These are phyloP conservation scores for Peromyscus attwateri DNA, from an alignment of 2,797 vertebrate genomes.

Conservation along the genomic window DNA sequence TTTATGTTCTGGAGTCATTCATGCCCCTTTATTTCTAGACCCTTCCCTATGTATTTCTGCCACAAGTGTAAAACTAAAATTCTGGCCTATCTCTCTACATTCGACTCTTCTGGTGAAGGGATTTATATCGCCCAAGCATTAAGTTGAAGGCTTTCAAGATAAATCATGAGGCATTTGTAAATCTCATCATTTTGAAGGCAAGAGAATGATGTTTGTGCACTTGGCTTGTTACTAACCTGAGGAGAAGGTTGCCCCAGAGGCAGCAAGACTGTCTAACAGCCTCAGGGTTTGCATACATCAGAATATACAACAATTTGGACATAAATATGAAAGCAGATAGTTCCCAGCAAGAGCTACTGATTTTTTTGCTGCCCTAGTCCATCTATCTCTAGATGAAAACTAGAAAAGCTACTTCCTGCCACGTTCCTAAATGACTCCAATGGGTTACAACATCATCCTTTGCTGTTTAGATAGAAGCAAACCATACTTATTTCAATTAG, in stretches of 20 bases:
- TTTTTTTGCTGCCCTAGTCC: conserved; percentile 31
- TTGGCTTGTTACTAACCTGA: conserved; percentile 68
- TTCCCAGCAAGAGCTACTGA: conserved; percentile 47
- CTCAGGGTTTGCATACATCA: conserved; percentile 37
- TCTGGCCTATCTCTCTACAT: conserved; percentile 68
- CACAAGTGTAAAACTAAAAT: conserved; percentile 76
- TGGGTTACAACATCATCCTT: conserved; percentile 36
- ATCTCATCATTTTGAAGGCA: conserved; percentile 74
- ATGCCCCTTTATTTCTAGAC: conserved; percentile 77
- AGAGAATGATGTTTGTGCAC: conserved; percentile 37
- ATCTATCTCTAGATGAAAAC: conserved; percentile 21
- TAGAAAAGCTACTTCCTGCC: conserved; percentile 55
- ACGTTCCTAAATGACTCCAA: conserved; percentile 34
- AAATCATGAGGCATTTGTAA: conserved; percentile 79
- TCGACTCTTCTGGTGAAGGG: conserved; percentile 71
- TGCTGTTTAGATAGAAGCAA: conserved; percentile 56
- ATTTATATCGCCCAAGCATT: conserved; percentile 78
- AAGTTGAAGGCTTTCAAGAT: conserved; percentile 78
- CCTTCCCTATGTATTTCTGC: conserved; percentile 69
- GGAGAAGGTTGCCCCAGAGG: conserved; percentile 62
- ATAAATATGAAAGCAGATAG: conserved; percentile 32
- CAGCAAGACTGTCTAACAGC: conserved; percentile 42
- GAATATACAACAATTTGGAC: conserved; percentile 39
- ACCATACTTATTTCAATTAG: conserved; percentile 57
- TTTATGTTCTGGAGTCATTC: conserved; percentile 78